These are phyloP conservation scores for Ranitomeya imitator DNA, from an alignment of 2,113 vertebrate species.

Conservation along the genomic window DNA sequence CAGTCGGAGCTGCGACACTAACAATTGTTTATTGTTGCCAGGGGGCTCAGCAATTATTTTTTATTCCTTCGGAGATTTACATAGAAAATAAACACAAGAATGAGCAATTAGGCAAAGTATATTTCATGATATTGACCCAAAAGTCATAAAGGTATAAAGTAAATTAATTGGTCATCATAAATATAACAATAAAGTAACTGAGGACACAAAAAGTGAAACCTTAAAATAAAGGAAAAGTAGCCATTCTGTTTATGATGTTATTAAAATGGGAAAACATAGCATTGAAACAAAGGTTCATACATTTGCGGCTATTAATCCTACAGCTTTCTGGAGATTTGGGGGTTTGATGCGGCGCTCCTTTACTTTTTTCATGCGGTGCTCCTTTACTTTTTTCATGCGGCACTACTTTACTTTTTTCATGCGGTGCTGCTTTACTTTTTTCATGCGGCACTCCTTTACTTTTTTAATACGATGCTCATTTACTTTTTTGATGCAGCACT, in stretches of 20 bases:
- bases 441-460: too few species aligned
- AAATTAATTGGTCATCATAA: conserved; percentile 31
- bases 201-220: background rate
- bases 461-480: too few species aligned
- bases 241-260: background rate
- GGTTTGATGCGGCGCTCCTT: background rate
- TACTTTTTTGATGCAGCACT: too few species aligned
- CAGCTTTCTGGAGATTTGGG: background rate
- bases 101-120: background rate
- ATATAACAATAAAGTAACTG: background rate
- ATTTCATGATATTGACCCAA: conserved; percentile 20
- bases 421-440: too few species aligned
- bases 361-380: too few species aligned
- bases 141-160: conserved; percentile 3
- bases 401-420: too few species aligned
- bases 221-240: background rate
- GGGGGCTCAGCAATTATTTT: conserved; percentile 10
- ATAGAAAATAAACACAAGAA: conserved; percentile 13
- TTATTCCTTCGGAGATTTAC: conserved; percentile 25
- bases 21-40: conserved; percentile 25
- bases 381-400: too few species aligned
- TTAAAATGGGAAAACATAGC: background rate
- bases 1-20: background rate
- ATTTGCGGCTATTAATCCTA: background rate
- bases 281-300: background rate